Evolutionary conservation across 2,888 invertebrate species (phyloP).

Genomic region (Chalcis sispes): DNA sequence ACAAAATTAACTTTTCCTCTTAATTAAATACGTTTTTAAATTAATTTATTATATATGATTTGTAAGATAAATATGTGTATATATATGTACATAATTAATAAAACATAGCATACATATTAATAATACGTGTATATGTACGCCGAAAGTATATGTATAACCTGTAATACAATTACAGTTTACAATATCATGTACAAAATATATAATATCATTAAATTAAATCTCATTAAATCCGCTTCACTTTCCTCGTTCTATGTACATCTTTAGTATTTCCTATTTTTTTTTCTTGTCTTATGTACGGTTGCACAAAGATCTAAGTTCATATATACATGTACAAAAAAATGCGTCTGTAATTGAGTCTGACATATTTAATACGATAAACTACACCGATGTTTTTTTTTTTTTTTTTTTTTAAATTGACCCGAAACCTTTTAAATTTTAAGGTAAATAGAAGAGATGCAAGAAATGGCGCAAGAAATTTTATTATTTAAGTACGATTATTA

Average conservation of each 20-base stretch:
- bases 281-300: neutral
- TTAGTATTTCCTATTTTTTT: conserved; percentile 12
- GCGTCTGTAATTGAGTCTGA: conserved; percentile 46
- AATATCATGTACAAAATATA: conserved; percentile 55
- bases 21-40: conserved; percentile 32
- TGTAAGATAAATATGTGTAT: conserved; percentile 39
- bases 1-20: conserved; percentile 50
- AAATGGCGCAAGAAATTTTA: conserved; percentile 39
- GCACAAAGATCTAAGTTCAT: conserved; percentile 43
- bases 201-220: conserved; percentile 50
- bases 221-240: conserved; percentile 48
- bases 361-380: conserved; percentile 20
- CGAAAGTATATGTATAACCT: conserved; percentile 36
- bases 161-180: conserved; percentile 56
- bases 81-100: conserved; percentile 54
- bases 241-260: conserved; percentile 46
- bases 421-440: conserved; percentile 14
- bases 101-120: conserved; percentile 50
- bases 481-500: conserved; percentile 49
- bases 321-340: conserved; percentile 53
- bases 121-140: conserved; percentile 47
- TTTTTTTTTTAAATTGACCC: conserved; percentile 20
- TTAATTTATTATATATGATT: conserved; percentile 54
- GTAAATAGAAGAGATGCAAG: conserved; percentile 40
- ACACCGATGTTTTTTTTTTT: too few relatives aligned